Percentiles rank a stretch among this genome's conserved stretches.
Conservation (phyloP, 2,113 vertebrate species). For the Gila orcuttii region DNA sequence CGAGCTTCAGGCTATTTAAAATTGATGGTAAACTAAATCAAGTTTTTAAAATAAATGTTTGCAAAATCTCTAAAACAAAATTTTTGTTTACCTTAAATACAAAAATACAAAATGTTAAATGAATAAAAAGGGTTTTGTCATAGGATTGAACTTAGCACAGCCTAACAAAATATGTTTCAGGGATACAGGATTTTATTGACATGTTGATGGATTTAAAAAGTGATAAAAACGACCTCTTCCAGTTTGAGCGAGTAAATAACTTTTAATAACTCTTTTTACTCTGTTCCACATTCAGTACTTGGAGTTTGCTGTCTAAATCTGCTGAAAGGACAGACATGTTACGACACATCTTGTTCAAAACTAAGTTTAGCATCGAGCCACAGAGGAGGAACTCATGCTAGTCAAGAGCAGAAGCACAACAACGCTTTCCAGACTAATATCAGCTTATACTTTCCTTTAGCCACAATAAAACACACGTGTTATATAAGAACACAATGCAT, state of each 20-base stretch:
- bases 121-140: no score
- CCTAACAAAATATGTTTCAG: no score
- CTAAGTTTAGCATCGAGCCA: constrained; percentile 42
- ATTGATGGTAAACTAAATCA: no score
- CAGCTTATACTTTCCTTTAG: neutral
- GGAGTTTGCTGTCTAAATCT: neutral
- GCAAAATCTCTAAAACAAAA: no score
- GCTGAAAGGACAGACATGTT: neutral
- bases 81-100: no score
- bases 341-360: neutral
- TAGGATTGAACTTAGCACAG: no score
- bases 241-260: neutral
- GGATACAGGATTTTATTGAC: no score
- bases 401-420: constrained; percentile 44
- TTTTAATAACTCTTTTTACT: neutral
- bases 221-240: no score
- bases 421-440: constrained; percentile 6
- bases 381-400: neutral
- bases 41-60: no score
- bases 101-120: no score
- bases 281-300: neutral
- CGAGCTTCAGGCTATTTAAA: no score
- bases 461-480: neutral
- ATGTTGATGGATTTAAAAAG: no score
- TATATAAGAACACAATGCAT: neutral